Evolutionary conservation across 2,888 invertebrate species (phyloP), one percentile per base, ranked within the genome.

Genomic region (Escarpia spicata): DNA sequence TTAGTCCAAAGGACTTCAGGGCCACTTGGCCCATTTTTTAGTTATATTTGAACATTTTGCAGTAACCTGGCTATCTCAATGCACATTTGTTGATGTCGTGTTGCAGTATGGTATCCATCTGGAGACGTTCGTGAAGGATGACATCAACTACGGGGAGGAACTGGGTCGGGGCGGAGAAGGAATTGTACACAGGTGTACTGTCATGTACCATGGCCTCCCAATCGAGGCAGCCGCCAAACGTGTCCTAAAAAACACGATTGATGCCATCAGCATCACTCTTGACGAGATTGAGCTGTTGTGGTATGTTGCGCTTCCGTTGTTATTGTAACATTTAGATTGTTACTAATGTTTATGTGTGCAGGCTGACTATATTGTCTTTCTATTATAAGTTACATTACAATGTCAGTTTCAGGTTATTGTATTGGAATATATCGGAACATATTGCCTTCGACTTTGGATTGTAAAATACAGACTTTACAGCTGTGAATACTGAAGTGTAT

Each of bases 281-380:
- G 94, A 94, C 75, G 94, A 94, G 91, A 94, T 94, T 91, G 94
- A 94, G 90, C 93, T 94, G 43, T 90, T 94, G 12, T 94, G 94
- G 94, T 94, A 43, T 92, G 94, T 92, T 37, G 3, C n/a, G 91
- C 91, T 75, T 75, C 19, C 19, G 19, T 75, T 26, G 19, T 75
- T 75, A 26, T 26, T 75, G 19, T 75, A n/a, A 75, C 75, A 52
- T 12, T n/a, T 75, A n/a, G 52, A 52, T 26, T 26, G 19, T 6
- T 26, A 75, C 75, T 26, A 19, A n/a, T 6, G 3, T 75, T 15
- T 26, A 26, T 26, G n/a, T 75, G 6, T n/a, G 75, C 75, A 75
- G 52, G 37, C 37, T 37, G 37, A 37, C 37, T 37, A 37, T 37
- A 37, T 37, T 37, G 37, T 37, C 37, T 37, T 37, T 37, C 37